These are phyloP conservation scores for Danio rerio DNA, from an alignment of 2,113 vertebrate genomes.

Conservation along the genomic window GRCz12tu NC_133186.1:40395501-40396000, in stretches of 20 bases:
- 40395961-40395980: not conserved
- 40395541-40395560: not conserved
- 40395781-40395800: conserved; percentile 41
- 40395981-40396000: not conserved
- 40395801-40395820: conserved; percentile 53
- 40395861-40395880: not conserved
- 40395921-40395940: conserved; percentile 26
- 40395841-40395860: not conserved
- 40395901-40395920: conserved; percentile 20
- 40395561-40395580: not conserved
- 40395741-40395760: conserved; percentile 44
- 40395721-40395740: conserved; percentile 39
- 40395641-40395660: conserved; percentile 62
- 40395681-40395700: conserved; percentile 58
- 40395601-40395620: conserved; percentile 57
- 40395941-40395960: conserved; percentile 10
- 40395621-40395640: conserved; percentile 66
- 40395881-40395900: conserved; percentile 23
- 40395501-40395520: not conserved
- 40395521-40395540: not conserved
- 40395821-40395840: not conserved
- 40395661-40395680: conserved; percentile 61
- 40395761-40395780: conserved; percentile 20
- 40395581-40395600: conserved; percentile 34
- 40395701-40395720: conserved; percentile 44